Base-by-base conservation (phyloP, 2,797 vertebrate genomes). In the Arremon brunneinucha region DNA sequence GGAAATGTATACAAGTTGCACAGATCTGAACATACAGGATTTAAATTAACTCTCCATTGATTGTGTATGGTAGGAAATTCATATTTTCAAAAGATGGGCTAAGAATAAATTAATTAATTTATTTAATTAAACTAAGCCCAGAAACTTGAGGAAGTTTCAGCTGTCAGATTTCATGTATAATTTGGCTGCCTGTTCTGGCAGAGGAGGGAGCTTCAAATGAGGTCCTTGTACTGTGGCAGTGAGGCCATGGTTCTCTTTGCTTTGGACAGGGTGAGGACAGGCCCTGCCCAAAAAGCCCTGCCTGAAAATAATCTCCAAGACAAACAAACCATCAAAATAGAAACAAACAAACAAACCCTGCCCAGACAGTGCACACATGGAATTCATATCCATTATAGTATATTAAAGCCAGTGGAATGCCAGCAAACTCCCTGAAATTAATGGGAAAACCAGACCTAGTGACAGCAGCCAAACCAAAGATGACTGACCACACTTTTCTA, bases 311-410 rank as follows among this genome's bases (percentile, higher is more conserved):
- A 93, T 74, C 63, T 90, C 83, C 74, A 87, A 90, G 53, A 93
- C 60, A 94, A 95, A 76, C 76, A 93, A 95, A 80, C 28, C 46
- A 76, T 59, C 23, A 79, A 88, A 90, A 76, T 17, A 83, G 47
- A 92, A 92, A 89, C 30, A 92, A 96, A 86, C 57, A 90, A 96
- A 92, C 46, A 41, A 93, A 49, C 10, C 11, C 34, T 77, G 12
- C 7, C 32, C 64, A 87, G 84, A 82, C 41, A 87, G 34, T 49
- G 30, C 1, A 4, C 52, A 89, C 75, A 89, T 67, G 63, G 87
- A 90, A 82, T 83, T 89, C 60, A 80, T 74, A 82, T 55, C 44
- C 77, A 87, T 2, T 5, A 35, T 14, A 70, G 27, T 39, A 19
- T 46, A 74, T 68, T 91, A 63, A 91, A 91, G 71, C 46, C 56